Base-by-base conservation (phyloP, 2,888 invertebrate genomes). In the Hyposoter didymator region DNA sequence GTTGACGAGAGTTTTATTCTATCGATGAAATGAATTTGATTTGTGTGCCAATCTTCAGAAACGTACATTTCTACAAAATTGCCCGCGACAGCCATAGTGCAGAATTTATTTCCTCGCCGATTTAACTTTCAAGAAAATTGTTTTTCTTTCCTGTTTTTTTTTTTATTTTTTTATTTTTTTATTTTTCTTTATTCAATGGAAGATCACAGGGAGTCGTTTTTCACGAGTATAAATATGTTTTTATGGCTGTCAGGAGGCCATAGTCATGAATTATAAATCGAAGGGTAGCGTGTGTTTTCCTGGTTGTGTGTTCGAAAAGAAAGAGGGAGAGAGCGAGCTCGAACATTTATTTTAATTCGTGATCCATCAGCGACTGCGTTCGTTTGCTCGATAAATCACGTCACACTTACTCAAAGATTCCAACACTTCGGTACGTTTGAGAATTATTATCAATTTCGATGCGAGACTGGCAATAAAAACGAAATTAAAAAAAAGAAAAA, bases 311-410 rank as follows among this genome's bases (percentile, higher is more conserved):
- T 62, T 62, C 8, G 43, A 28, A 32, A 47, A 32, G 45, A 43
- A 70, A 28, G 10, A 32, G 49, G 35, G 7, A 45, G 39, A 47
- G 39, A 19, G 32, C 14, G 35, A 35, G 52, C 55, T 80, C 12
- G 43, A 73, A 73, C 52, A 19, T 66, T 32, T 55, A 43, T 66
- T 28, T 28, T 59, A 59, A 59, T 39, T 76, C 52, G 32, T 47
- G 76, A 80, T 76, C 43, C 28, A 75, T 64, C 73, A 64, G 66
- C 64, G 14, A 49, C n/a, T n/a, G n/a, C 28, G 69, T 72, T 79
- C 28, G 55, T 45, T 70, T 43, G 64, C 19, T 70, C 69, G 52
- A 69, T 79, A 74, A 62, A 78, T 84, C 72, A 62, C 64, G 69
- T 62, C 17, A 39, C 28, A 52, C n/a, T 62, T 39, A 39, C 19